These are phyloP conservation scores for Diabrotica balteata DNA, from an alignment of 2,888 invertebrate genomes.

Conservation along the genomic window DNA sequence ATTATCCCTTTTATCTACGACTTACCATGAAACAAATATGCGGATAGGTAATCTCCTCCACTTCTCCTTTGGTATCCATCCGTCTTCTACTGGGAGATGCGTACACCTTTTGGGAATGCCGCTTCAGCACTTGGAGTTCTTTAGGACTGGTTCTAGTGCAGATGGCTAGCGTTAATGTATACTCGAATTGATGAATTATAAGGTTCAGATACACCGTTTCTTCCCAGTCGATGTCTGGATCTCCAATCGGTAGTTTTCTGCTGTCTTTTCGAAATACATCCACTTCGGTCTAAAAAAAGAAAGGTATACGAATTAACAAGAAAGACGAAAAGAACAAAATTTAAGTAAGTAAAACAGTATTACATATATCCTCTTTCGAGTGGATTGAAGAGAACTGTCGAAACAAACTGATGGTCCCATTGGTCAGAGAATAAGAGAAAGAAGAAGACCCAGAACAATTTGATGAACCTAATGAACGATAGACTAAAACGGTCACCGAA, in stretches of 20 bases:
- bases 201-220: slow-evolving; percentile 98
- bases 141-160: slow-evolving; percentile 97
- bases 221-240: slow-evolving; percentile 98
- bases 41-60: slow-evolving; percentile 98
- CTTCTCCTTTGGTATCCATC: slow-evolving; percentile 98
- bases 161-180: slow-evolving; percentile 95
- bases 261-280: slow-evolving; percentile 98
- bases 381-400: no score
- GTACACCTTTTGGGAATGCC: slow-evolving; percentile 92
- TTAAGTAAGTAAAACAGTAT: no score
- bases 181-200: slow-evolving; percentile 98
- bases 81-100: slow-evolving; percentile 95
- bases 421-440: no score
- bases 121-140: slow-evolving; percentile 92
- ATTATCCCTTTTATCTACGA: no score
- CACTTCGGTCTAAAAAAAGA: slow-evolving; percentile 79
- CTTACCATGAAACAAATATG: slow-evolving; percentile 95
- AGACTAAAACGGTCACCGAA: no score
- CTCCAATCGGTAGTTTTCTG: slow-evolving; percentile 93
- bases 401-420: no score
- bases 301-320: neutral
- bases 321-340: slow-evolving; percentile 1
- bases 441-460: no score
- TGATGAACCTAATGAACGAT: no score
- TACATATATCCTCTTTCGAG: no score